Evolutionary conservation across 2,113 vertebrate species (phyloP).

Genomic region (Boleophthalmus pectinirostris): DNA sequence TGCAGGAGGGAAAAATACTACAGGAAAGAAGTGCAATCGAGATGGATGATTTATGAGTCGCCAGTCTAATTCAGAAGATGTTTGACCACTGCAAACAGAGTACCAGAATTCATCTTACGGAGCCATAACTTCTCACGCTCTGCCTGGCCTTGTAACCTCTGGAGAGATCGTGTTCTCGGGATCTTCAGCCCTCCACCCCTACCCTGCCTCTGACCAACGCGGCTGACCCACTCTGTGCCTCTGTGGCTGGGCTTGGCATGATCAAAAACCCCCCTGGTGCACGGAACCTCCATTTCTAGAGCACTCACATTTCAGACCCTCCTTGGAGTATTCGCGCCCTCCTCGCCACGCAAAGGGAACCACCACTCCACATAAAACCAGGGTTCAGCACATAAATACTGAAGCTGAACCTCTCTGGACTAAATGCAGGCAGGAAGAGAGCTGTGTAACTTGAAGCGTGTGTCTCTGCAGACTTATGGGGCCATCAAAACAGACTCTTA

Average conservation of each 20-base stretch:
- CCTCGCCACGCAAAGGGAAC: slow-evolving; percentile 55
- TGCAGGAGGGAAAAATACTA: background rate
- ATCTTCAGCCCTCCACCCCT: background rate
- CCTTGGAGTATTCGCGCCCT: slow-evolving; percentile 30
- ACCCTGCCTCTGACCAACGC: background rate
- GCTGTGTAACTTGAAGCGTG: slow-evolving; percentile 41
- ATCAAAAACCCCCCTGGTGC: slow-evolving; percentile 30
- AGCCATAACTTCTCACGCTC: slow-evolving; percentile 21
- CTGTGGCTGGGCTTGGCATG: slow-evolving; percentile 14
- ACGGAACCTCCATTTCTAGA: slow-evolving; percentile 39
- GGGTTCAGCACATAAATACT: slow-evolving; percentile 50
- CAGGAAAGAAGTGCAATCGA: background rate
- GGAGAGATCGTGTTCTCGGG: slow-evolving; percentile 26
- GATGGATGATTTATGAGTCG: slow-evolving; percentile 1
- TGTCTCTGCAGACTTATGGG: slow-evolving; percentile 18
- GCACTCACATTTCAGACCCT: slow-evolving; percentile 30
- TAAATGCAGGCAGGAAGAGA: slow-evolving; percentile 39
- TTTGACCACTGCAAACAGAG: slow-evolving; percentile 43
- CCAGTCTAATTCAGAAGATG: slow-evolving; percentile 21
- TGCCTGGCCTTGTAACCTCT: slow-evolving; percentile 10
- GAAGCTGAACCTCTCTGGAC: slow-evolving; percentile 27
- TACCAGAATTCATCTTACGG: slow-evolving; percentile 31
- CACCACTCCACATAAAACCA: slow-evolving; percentile 57
- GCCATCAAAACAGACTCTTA: slow-evolving; percentile 44
- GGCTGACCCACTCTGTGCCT: background rate